Evolutionary conservation across 2,797 vertebrate genomes (phyloP).

Genomic region (Thaleichthys pacificus): DNA sequence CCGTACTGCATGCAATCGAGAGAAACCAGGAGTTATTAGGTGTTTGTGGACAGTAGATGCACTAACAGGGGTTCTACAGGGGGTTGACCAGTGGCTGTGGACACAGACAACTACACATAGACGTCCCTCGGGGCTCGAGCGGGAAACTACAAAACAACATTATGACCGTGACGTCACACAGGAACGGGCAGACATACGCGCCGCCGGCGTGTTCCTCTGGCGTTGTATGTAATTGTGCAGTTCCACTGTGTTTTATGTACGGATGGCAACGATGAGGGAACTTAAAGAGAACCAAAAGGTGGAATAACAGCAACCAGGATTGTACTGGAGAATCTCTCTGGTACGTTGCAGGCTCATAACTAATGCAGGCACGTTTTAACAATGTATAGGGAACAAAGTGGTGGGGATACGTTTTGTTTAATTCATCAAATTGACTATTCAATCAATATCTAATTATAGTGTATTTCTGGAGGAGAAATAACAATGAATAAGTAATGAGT

Average conservation of each 20-base stretch:
- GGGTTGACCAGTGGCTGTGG: constrained; percentile 77
- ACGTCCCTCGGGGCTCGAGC: constrained; percentile 76
- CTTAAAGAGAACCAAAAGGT: constrained; percentile 29
- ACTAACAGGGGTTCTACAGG: constrained; percentile 57
- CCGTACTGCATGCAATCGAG: constrained; percentile 93
- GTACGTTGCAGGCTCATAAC: constrained; percentile 49
- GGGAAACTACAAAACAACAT: constrained; percentile 77
- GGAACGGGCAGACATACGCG: constrained; percentile 84
- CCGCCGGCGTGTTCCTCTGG: constrained; percentile 56
- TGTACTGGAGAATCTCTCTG: constrained; percentile 28
- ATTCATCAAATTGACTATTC: constrained; percentile 76
- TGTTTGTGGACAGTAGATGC: constrained; percentile 60
- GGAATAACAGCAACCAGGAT: constrained; percentile 19
- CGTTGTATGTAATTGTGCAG: constrained; percentile 72
- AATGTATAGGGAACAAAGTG: constrained; percentile 62
- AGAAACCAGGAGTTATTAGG: constrained; percentile 93
- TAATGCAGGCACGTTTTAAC: constrained; percentile 52
- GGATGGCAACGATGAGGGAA: constrained; percentile 52
- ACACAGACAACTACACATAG: constrained; percentile 86
- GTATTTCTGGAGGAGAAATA: constrained; percentile 77
- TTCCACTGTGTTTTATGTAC: constrained; percentile 49
- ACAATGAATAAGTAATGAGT: constrained; percentile 78
- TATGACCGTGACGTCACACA: constrained; percentile 75
- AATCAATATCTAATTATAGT: constrained; percentile 79
- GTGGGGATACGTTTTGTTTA: constrained; percentile 72